Conservation (phyloP, 2,888 invertebrate genomes). For the Aproaerema taeniolella region DNA sequence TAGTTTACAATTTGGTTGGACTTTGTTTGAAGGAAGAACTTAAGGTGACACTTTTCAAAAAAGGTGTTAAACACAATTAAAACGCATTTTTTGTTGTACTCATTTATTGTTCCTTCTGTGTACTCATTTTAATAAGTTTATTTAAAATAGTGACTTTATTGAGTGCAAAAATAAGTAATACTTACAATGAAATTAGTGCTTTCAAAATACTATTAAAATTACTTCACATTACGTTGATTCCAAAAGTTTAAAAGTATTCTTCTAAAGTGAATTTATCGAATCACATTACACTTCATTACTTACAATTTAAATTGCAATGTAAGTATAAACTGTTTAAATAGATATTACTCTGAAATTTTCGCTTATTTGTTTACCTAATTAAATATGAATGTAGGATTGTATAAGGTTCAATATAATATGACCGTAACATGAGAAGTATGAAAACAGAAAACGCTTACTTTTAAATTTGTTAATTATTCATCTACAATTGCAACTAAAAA, state of each 20-base stretch:
- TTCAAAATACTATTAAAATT: constrained; percentile 47
- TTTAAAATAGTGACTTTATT: constrained; percentile 71
- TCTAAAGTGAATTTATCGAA: constrained; percentile 15
- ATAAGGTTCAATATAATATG: too few relatives aligned
- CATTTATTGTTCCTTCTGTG: constrained; percentile 67
- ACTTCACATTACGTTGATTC: constrained; percentile 21
- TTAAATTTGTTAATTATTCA: too few relatives aligned
- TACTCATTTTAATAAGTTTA: constrained; percentile 58
- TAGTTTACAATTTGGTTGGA: too few relatives aligned
- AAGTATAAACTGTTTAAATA: background rate
- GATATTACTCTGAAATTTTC: background rate
- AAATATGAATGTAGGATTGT: too few relatives aligned
- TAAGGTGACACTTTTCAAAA: too few relatives aligned
- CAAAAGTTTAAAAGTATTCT: constrained; percentile 13
- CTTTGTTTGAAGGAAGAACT: too few relatives aligned
- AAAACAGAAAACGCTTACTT: too few relatives aligned
- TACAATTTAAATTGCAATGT: background rate
- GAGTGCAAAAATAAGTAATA: constrained; percentile 72
- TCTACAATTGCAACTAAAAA: too few relatives aligned
- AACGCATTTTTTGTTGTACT: too few relatives aligned
- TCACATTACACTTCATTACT: constrained; percentile 8
- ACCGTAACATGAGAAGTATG: too few relatives aligned
- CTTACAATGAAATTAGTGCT: constrained; percentile 64
- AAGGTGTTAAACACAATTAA: too few relatives aligned
- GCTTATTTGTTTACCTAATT: too few relatives aligned